Conservation (phyloP, 2,888 invertebrate species). For the Metallyticus violacea region DNA sequence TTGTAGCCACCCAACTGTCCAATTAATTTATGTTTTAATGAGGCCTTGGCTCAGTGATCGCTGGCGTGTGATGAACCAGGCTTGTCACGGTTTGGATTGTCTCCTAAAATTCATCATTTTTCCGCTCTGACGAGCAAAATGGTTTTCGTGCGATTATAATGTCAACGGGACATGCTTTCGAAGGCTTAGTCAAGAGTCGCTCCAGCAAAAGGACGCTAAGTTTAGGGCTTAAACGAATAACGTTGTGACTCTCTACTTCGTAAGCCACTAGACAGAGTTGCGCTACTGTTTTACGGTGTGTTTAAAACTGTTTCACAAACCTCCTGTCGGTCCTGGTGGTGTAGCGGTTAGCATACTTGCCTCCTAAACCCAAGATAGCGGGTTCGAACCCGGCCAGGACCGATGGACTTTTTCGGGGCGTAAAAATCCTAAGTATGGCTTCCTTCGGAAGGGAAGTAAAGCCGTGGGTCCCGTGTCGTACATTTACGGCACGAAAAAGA, state of each 20-base stretch:
- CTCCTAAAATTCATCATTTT: background rate
- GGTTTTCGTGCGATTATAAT: no score
- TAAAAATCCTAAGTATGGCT: no score
- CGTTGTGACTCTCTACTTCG: background rate
- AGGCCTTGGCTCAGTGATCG: background rate
- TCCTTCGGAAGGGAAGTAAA: no score
- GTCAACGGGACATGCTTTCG: background rate
- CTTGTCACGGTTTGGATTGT: background rate
- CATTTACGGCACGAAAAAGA: no score
- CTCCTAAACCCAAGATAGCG: no score
- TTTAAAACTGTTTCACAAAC: no score
- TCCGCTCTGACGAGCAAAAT: background rate
- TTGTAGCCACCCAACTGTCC: background rate
- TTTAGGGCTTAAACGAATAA: background rate
- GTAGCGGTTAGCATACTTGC: no score
- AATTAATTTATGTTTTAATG: background rate
- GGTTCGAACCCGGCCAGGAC: no score
- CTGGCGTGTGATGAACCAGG: background rate
- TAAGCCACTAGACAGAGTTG: background rate
- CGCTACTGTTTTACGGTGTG: no score
- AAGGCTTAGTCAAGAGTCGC: background rate
- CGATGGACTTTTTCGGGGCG: no score
- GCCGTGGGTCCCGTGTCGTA: no score
- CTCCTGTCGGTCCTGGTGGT: no score
- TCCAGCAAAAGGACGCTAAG: background rate